phyloP scores from a whole-genome alignment of 1,140 invertebrate species.

The Globodera rostochiensis region DNA sequence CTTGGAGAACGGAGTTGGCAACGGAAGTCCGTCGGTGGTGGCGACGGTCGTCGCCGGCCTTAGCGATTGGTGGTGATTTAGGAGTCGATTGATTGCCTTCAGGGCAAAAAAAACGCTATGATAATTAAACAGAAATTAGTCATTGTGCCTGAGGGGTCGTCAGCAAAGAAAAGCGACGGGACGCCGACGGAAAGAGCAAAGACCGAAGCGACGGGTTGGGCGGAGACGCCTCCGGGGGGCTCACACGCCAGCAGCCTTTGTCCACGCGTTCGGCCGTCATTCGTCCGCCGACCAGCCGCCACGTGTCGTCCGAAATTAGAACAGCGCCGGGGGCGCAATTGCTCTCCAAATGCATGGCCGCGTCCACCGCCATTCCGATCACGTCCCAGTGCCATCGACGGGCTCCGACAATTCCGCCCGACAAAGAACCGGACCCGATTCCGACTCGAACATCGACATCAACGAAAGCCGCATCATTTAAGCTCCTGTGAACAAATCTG shows the following conservation, averaged over 20 bases:
- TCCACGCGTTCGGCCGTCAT: slow-evolving; percentile 39
- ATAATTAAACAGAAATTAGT: slow-evolving; percentile 42
- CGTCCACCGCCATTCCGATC: slow-evolving; percentile 55
- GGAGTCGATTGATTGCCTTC: slow-evolving; percentile 5
- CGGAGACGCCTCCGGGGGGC: neutral
- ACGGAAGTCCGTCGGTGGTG: slow-evolving; percentile 5
- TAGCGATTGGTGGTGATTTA: neutral
- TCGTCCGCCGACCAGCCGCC: slow-evolving; percentile 27
- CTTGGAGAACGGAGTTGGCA: slow-evolving; percentile 18
- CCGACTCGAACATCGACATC: slow-evolving; percentile 59
- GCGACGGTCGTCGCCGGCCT: slow-evolving; percentile 2
- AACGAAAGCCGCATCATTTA: slow-evolving; percentile 59
- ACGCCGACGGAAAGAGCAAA: slow-evolving; percentile 37
- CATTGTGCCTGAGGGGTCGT: slow-evolving; percentile 61
- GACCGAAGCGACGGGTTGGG: slow-evolving; percentile 25
- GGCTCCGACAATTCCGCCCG: slow-evolving; percentile 56
- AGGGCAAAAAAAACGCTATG: neutral
- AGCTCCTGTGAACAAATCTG: slow-evolving; percentile 48
- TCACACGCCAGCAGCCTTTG: slow-evolving; percentile 39
- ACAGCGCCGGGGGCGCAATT: slow-evolving; percentile 41
- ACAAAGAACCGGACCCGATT: slow-evolving; percentile 55
- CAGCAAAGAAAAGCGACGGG: slow-evolving; percentile 58
- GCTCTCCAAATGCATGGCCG: slow-evolving; percentile 50
- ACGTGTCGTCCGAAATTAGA: slow-evolving; percentile 52
- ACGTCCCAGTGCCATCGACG: slow-evolving; percentile 65